Percentiles rank a stretch among this genome's conserved stretches.
Conservation (phyloP, 2,113 vertebrate species). For the Oxyruncus cristatus region DNA sequence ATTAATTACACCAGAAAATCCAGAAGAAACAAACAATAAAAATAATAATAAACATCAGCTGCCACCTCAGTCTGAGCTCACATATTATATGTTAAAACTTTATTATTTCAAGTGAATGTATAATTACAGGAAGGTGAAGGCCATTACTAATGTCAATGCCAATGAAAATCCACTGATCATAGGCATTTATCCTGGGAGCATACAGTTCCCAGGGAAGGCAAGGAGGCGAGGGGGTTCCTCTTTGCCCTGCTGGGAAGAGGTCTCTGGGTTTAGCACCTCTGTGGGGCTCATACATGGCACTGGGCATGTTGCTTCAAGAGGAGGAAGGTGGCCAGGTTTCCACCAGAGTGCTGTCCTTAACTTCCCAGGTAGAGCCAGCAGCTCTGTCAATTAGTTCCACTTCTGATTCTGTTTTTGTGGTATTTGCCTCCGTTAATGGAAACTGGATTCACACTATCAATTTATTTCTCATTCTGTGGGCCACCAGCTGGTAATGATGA, state of each 20-base stretch:
- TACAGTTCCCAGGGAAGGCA: background rate
- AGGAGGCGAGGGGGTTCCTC: background rate
- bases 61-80: background rate
- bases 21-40: constrained; percentile 36
- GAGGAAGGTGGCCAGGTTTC: background rate
- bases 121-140: background rate
- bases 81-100: background rate
- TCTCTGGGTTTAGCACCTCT: background rate
- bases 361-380: background rate
- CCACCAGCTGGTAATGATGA: constrained; percentile 12
- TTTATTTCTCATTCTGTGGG: constrained; percentile 25
- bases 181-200: rapidly evolving
- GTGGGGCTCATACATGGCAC: background rate
- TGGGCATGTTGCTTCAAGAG: rapidly evolving
- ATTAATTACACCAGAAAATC: constrained; percentile 53
- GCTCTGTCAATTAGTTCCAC: background rate
- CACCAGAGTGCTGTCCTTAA: background rate
- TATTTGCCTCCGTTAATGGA: background rate
- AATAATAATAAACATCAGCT: constrained; percentile 27
- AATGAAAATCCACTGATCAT: background rate
- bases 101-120: background rate
- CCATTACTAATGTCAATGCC: background rate
- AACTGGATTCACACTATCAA: constrained; percentile 14
- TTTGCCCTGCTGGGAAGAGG: background rate
- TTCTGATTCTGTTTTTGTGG: constrained; percentile 12